Evolutionary conservation across 2,888 invertebrate species (phyloP).

Genomic region (Chydorus sphaericus): DNA sequence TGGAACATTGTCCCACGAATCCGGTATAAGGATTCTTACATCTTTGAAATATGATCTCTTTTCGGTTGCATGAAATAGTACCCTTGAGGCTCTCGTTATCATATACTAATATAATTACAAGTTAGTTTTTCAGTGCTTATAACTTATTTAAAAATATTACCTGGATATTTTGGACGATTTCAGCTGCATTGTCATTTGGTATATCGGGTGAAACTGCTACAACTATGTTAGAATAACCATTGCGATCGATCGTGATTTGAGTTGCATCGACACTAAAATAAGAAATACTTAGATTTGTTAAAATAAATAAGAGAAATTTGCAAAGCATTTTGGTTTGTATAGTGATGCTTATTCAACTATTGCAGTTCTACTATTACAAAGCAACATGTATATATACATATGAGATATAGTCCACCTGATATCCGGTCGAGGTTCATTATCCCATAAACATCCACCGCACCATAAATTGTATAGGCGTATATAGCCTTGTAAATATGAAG

Average conservation of each 20-base stretch:
- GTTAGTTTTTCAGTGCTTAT: neutral
- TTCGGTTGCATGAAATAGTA: constrained; percentile 16
- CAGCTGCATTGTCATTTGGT: constrained; percentile 39
- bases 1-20: constrained; percentile 13
- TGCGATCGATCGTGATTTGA: neutral
- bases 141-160: neutral
- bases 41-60: constrained; percentile 14
- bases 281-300: too few species aligned
- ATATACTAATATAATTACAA: constrained; percentile 13
- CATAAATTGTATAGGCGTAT: too few species aligned
- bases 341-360: too few species aligned
- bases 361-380: too few species aligned
- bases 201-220: constrained; percentile 13
- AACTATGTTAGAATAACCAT: constrained; percentile 13
- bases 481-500: too few species aligned
- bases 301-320: too few species aligned
- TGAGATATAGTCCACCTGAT: too few species aligned
- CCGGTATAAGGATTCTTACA: constrained; percentile 16
- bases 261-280: too few species aligned
- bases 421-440: too few species aligned
- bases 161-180: constrained; percentile 3
- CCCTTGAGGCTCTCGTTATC: constrained; percentile 14
- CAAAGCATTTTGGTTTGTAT: too few species aligned
- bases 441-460: too few species aligned
- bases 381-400: too few species aligned